Evolutionary conservation across 2,113 vertebrate genomes (phyloP), one percentile per base, ranked within the genome.

Genomic region (Willisornis vidua): DNA sequence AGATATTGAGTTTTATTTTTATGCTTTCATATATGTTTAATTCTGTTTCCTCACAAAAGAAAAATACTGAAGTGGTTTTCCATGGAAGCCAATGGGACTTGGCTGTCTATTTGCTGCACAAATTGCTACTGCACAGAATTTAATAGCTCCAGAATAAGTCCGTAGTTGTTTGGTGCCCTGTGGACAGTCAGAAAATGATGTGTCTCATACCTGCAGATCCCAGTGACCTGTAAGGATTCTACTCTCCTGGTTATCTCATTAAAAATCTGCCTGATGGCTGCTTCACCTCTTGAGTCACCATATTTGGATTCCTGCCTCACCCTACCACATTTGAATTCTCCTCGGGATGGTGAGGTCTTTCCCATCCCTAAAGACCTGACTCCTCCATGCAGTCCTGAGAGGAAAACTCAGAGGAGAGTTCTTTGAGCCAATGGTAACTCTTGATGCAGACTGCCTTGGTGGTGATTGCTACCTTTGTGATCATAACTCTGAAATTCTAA

Each of bases 231-330:
- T 14, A 28, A 8, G 3, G 11, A 14, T 68, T 66, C 35, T 72
- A 39, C 22, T 68, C 35, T 83, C 22, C 33, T 28, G 35, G 57
- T 57, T 55, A 37, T 14, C 80, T 71, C 20, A 52, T 46, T 66
- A 45, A 83, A 70, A 75, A 25, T 49, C n/a, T 71, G 19, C 20
- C n/a, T 11, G 4, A 46, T 55, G 39, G 22, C 28, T 80, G 25
- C 58, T 41, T 33, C 54, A 46, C 11, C 31, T 73, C 59, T 73
- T 59, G 51, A 33, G 29, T 33, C 67, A 37, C n/a, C 13, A 3
- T 3, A 0, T 13, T 1, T 0, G 3, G 2, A 22, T 4, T 80
- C 28, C 39, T 59, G 25, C 33, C 31, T 19, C 4, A 52, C 18
- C 33, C 33, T 25, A 2, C 10, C 59, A n/a, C 2, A 1, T 7